Evolutionary conservation across 2,888 invertebrate species (phyloP).

Genomic region (Oasisia sp.): DNA sequence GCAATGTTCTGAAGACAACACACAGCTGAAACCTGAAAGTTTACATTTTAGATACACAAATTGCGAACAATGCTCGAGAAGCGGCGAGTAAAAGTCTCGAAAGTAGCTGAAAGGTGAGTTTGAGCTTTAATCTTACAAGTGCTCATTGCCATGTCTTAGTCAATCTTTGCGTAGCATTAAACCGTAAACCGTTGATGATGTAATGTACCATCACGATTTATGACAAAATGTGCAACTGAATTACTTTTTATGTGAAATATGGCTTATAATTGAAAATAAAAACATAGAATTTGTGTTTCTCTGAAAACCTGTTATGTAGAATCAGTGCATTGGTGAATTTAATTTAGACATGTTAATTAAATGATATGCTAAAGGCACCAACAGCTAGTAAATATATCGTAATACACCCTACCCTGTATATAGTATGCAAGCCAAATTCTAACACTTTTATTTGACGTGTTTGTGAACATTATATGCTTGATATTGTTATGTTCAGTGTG

Average conservation of each 20-base stretch:
- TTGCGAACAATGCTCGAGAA: conserved; percentile 81
- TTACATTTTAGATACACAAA: conserved; percentile 33
- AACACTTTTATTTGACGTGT: background rate
- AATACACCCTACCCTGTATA: too few species aligned
- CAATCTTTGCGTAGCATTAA: background rate
- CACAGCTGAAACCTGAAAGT: conserved; percentile 70
- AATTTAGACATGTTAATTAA: background rate
- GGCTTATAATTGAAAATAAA: conserved; percentile 19
- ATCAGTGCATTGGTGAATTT: background rate
- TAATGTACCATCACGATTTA: background rate
- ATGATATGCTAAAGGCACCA: background rate
- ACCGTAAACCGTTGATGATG: background rate
- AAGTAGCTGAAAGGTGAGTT: conserved; percentile 61
- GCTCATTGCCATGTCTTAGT: background rate
- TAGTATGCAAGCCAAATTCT: background rate
- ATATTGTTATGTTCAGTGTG: too few species aligned
- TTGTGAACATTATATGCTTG: too few species aligned
- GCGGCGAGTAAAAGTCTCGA: conserved; percentile 62
- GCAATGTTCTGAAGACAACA: background rate
- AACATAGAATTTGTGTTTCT: conserved; percentile 23
- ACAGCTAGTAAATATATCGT: background rate
- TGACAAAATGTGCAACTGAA: conserved; percentile 9
- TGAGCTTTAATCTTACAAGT: background rate
- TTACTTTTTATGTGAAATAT: conserved; percentile 26
- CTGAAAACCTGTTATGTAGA: conserved; percentile 7